Conservation (phyloP, 64 coral and sea anemone species). For the Astreopora myriophthalma region DNA sequence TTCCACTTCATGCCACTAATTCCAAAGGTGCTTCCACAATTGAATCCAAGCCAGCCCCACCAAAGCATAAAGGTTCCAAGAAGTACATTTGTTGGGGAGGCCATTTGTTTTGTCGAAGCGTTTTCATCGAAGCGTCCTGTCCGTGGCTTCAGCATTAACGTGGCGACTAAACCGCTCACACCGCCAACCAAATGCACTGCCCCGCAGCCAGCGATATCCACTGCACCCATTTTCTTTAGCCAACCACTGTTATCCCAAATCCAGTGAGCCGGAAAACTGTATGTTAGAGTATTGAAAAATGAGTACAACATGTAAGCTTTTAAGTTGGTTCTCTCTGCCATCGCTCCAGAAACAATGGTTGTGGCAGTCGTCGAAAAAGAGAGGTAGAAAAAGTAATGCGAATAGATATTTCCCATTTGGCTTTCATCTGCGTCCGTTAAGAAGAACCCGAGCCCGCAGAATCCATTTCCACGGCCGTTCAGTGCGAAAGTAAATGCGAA, state of each 20-base stretch:
- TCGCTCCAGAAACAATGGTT: slow-evolving; percentile 59
- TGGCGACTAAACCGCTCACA: slow-evolving; percentile 66
- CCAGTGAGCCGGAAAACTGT: slow-evolving; percentile 52
- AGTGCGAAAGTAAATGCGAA: slow-evolving; percentile 39
- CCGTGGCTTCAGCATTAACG: slow-evolving; percentile 73
- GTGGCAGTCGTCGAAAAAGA: slow-evolving; percentile 61
- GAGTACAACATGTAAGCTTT: slow-evolving; percentile 54
- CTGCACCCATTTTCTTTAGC: slow-evolving; percentile 39
- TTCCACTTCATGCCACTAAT: slow-evolving; percentile 71
- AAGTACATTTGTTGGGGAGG: slow-evolving; percentile 79
- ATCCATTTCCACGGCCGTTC: not conserved
- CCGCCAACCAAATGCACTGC: slow-evolving; percentile 58
- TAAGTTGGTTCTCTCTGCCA: slow-evolving; percentile 39
- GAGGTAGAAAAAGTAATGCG: slow-evolving; percentile 50
- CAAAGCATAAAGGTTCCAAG: slow-evolving; percentile 86
- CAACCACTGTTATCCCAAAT: slow-evolving; percentile 38
- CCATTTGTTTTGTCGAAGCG: slow-evolving; percentile 13
- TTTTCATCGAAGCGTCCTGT: slow-evolving; percentile 48
- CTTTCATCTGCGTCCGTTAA: slow-evolving; percentile 31
- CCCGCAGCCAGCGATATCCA: slow-evolving; percentile 53
- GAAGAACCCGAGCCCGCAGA: slow-evolving; percentile 19
- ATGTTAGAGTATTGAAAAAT: slow-evolving; percentile 36
- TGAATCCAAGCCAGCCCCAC: slow-evolving; percentile 90
- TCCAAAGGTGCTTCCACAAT: slow-evolving; percentile 87
- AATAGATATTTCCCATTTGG: slow-evolving; percentile 21